Evolutionary conservation across 2,888 invertebrate genomes (phyloP).

Genomic region (Anaspis maculata): DNA sequence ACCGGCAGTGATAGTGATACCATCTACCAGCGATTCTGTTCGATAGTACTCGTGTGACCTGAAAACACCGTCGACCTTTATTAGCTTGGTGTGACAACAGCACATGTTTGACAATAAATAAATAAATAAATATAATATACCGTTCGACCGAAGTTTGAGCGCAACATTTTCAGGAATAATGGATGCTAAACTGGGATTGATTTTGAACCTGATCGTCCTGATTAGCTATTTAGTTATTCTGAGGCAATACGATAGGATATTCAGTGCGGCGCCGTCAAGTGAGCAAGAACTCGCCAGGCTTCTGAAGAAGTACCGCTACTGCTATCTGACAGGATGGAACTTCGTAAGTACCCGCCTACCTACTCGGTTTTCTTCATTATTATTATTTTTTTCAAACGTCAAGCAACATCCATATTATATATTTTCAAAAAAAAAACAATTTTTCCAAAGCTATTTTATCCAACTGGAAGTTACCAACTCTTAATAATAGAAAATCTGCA

Average conservation of each 20-base stretch:
- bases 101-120: neutral
- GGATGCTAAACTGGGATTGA: neutral
- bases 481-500: no score
- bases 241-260: no score
- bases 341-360: slow-evolving; percentile 4
- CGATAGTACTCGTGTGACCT: no score
- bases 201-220: neutral
- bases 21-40: no score
- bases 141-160: neutral
- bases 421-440: no score
- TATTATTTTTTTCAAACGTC: neutral
- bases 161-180: neutral
- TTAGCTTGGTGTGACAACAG: neutral
- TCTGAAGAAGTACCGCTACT: slow-evolving; percentile 1
- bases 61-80: neutral
- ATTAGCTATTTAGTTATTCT: neutral
- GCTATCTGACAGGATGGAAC: slow-evolving; percentile 7
- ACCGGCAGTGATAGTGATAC: no score
- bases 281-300: no score
- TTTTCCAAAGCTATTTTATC: no score
- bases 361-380: neutral
- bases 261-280: no score
- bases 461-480: no score
- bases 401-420: no score
- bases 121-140: neutral